Conservation (phyloP, 2,797 vertebrate species). For the Anas flavirostris region DNA sequence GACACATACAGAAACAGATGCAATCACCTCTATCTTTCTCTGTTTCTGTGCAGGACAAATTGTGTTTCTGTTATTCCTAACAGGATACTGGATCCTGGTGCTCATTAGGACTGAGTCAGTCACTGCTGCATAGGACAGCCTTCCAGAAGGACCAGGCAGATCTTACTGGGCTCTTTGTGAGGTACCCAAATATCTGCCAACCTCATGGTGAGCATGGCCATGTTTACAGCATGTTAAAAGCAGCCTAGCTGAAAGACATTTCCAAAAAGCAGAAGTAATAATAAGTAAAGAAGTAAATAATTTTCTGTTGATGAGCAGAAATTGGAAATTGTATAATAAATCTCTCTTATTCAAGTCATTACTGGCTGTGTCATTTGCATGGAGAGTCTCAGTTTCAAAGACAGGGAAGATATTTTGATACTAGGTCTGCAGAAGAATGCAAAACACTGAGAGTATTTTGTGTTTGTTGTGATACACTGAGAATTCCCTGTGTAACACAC, state of each 20-base stretch:
- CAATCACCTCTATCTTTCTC: background rate
- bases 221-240: background rate
- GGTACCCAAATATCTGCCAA: background rate
- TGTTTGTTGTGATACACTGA: background rate
- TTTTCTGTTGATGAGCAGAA: background rate
- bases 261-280: background rate
- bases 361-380: background rate
- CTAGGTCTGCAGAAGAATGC: background rate
- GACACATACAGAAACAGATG: background rate
- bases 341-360: background rate
- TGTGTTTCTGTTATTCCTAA: background rate
- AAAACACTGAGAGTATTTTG: background rate
- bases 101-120: background rate
- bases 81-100: background rate
- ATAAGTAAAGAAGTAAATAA: background rate
- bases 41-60: background rate
- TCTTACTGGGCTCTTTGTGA: background rate
- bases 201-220: background rate
- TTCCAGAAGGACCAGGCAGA: background rate
- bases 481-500: background rate
- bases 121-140: rapidly evolving
- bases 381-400: background rate
- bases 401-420: background rate
- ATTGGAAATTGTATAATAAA: background rate
- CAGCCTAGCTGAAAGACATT: background rate